Evolutionary conservation across 2,888 invertebrate genomes (phyloP), one percentile per base, ranked within the genome.

Genomic region (Synanthedon tipuliformis): DNA sequence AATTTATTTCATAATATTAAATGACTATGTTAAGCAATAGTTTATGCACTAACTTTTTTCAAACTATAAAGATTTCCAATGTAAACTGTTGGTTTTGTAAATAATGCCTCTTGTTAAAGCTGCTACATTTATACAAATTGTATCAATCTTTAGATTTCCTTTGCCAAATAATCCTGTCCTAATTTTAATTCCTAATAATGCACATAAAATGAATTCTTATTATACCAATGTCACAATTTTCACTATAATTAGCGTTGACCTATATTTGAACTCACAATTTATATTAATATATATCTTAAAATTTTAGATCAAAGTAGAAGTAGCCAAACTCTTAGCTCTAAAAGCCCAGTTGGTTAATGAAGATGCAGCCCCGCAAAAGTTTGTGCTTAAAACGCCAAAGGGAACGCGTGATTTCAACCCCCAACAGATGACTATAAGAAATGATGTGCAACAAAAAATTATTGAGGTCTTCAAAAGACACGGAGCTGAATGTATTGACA

Each of bases 401-500:
- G 95, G 98, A 4, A 99, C 99, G 0, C 89, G 98, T 54, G 99
- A 99, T 76, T 99, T 95, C 84, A 93, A 91, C 55, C 97, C 99
- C 0, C 92, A 94, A 65, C 97, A 98, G 82, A 99, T 98, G 98
- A 93, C 95, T 0, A 89, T 99, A 55, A 90, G 99, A 40, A 92
- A 95, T 66, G 89, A 90, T 56, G 95, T 97, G 1, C 88, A 99
- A 60, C 91, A 94, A 56, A 96, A 94, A 79, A 95, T 99, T 59
- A 89, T 95, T 18, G 79, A 90, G 4, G 94, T 97, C 54, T 99
- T 99, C 75, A 97, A 98, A 75, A 93, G 93, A 59, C 99, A 99
- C 71, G 99, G 99, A 45, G 99, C 98, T 15, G 97, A 97, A 73
- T 96, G 97, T 16, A 98, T 99, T 71, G 99, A 99, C 71, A 99